Percentiles rank a stretch among this genome's conserved stretches.
phyloP scores from a whole-genome alignment of 2,113 vertebrate genomes.

The Apteryx owenii region DNA sequence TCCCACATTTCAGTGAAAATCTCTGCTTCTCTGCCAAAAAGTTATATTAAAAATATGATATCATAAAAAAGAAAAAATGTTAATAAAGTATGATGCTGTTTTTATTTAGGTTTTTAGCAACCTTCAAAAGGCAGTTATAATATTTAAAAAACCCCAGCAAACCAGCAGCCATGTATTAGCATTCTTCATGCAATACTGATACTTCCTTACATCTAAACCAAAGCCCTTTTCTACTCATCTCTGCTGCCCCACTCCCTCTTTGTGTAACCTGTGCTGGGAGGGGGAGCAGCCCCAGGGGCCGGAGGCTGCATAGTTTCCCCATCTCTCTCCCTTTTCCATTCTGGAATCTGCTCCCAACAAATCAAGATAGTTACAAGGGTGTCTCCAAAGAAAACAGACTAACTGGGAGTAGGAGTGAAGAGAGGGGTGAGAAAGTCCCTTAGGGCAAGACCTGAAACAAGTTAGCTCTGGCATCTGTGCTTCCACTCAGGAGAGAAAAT shows the following conservation, averaged over 20 bases:
- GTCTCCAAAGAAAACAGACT: not conserved
- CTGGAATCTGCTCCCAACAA: not conserved
- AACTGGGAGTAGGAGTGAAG: not conserved
- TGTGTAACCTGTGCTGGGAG: not conserved
- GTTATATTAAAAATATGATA: conserved; percentile 5
- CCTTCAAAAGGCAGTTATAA: not conserved
- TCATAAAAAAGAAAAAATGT: not conserved
- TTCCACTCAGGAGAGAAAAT: not conserved
- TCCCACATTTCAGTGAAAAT: not conserved
- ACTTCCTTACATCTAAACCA: not conserved
- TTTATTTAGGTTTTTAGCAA: not conserved
- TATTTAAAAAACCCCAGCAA: not conserved
- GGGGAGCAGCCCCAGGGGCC: not conserved
- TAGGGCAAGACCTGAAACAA: not conserved
- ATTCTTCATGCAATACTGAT: not conserved
- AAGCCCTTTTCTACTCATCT: not conserved
- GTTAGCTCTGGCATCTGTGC: not conserved
- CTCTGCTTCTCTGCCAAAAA: not conserved
- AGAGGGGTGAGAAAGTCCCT: not conserved
- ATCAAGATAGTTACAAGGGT: not conserved
- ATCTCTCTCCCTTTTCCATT: not conserved
- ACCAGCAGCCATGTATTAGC: not conserved
- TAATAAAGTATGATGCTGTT: not conserved
- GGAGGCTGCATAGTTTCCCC: not conserved
- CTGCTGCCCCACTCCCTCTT: not conserved